Percentiles rank a stretch among this genome's conserved stretches.
Conservation (phyloP, 2,797 vertebrate genomes). For the Spinibarbus caldwelli region DNA sequence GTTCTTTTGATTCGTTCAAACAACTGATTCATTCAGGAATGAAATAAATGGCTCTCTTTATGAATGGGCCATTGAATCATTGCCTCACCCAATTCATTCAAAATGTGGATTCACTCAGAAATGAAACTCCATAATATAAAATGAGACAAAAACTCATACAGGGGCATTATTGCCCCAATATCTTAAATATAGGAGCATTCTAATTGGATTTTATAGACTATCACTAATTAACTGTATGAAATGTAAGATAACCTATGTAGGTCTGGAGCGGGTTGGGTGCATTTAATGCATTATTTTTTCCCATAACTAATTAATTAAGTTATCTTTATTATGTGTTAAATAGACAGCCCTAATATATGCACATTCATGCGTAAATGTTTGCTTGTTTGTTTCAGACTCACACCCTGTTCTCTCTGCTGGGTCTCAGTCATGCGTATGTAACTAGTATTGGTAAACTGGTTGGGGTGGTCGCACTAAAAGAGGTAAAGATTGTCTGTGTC, state of each 20-base stretch:
- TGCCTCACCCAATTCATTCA: too few relatives aligned
- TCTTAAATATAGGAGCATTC: neutral
- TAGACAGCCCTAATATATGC: neutral
- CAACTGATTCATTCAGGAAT: too few relatives aligned
- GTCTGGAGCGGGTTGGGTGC: neutral
- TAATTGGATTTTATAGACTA: neutral
- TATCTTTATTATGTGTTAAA: neutral
- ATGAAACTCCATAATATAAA: neutral
- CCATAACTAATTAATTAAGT: too few relatives aligned
- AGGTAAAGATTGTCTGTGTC: constrained; percentile 82
- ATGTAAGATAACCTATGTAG: neutral
- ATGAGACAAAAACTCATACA: too few relatives aligned
- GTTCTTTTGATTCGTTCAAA: too few relatives aligned
- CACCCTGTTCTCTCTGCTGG: constrained; percentile 94
- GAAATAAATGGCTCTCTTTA: too few relatives aligned
- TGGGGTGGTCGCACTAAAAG: constrained; percentile 93
- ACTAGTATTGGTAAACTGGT: constrained; percentile 96
- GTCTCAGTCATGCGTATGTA: constrained; percentile 94
- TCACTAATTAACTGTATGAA: neutral
- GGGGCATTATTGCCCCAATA: neutral
- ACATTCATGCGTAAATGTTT: neutral
- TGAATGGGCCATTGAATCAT: too few relatives aligned
- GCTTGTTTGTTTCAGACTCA: constrained; percentile 83
- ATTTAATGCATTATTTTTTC: too few relatives aligned
- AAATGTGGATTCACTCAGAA: neutral